Conservation (phyloP, 2,888 invertebrate genomes). For the Tineola bisselliella region DNA sequence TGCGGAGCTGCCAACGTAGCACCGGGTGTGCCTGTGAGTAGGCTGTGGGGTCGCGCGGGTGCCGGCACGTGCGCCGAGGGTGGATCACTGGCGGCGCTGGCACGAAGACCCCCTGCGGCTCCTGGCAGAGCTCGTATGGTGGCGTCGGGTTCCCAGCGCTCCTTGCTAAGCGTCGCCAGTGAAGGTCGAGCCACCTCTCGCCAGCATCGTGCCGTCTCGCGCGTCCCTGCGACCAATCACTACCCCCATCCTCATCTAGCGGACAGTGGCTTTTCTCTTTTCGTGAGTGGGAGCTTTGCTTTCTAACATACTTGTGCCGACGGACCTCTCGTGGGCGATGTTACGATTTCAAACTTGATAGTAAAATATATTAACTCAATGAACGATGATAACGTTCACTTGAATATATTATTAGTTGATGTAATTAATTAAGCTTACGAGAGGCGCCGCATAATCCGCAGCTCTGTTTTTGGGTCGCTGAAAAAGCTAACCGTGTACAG, state of each 20-base stretch:
- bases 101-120: conserved; percentile 26
- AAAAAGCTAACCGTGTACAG: conserved; percentile 59
- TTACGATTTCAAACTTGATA: not conserved
- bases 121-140: conserved; percentile 32
- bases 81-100: conserved; percentile 38
- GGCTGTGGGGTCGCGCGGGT: conserved; percentile 26
- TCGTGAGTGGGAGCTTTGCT: conserved; percentile 67
- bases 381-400: not conserved
- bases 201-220: conserved; percentile 32
- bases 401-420: not conserved
- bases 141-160: conserved; percentile 51
- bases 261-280: conserved; percentile 61
- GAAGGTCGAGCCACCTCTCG: conserved; percentile 56
- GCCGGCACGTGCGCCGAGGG: conserved; percentile 28
- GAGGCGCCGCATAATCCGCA: conserved; percentile 52
- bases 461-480: conserved; percentile 58
- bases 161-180: conserved; percentile 62
- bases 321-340: not conserved
- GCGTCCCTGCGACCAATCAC: conserved; percentile 42
- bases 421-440: conserved; percentile 30
- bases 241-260: conserved; percentile 39
- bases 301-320: conserved; percentile 40
- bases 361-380: not conserved
- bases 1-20: conserved; percentile 40
- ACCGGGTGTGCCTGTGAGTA: conserved; percentile 19